Evolutionary conservation across 1,140 invertebrate species (phyloP).

Genomic region (Colletes latitarsis): DNA sequence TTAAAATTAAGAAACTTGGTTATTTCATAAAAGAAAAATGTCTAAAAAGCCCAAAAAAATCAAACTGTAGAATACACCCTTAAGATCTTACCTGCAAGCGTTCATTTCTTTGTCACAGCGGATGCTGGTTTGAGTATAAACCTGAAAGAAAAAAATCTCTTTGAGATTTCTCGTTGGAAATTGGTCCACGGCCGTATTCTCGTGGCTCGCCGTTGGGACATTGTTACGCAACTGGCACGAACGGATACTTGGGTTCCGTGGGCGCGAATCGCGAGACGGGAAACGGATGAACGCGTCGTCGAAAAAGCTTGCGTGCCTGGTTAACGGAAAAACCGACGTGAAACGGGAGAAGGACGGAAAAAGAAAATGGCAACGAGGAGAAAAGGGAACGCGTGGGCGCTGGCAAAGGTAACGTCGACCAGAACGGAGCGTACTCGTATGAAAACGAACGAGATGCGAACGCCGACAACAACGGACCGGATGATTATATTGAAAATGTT

Average conservation of each 20-base stretch:
- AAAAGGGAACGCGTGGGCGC: neutral
- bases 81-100: too few relatives aligned
- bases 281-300: neutral
- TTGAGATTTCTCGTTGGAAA: too few relatives aligned
- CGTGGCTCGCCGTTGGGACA: neutral
- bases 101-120: too few relatives aligned
- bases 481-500: constrained; percentile 56
- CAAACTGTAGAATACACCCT: too few relatives aligned
- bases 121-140: too few relatives aligned
- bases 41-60: too few relatives aligned
- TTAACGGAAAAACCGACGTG: neutral
- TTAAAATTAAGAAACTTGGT: too few relatives aligned
- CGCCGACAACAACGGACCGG: constrained; percentile 37
- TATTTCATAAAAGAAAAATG: too few relatives aligned
- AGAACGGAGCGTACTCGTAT: constrained; percentile 1
- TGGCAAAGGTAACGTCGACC: neutral
- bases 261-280: neutral
- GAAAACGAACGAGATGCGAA: constrained; percentile 26
- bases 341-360: neutral
- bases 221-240: neutral
- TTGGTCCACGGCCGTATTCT: too few relatives aligned
- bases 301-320: neutral
- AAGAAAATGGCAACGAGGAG: too few relatives aligned
- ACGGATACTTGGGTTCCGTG: neutral
- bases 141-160: too few relatives aligned